A percentile compares a stretch with the other conserved stretches of the same genome.
These are phyloP conservation scores for Parthenolecanium corni DNA, from an alignment of 2,888 invertebrate species.

Conservation along the genomic window DNA sequence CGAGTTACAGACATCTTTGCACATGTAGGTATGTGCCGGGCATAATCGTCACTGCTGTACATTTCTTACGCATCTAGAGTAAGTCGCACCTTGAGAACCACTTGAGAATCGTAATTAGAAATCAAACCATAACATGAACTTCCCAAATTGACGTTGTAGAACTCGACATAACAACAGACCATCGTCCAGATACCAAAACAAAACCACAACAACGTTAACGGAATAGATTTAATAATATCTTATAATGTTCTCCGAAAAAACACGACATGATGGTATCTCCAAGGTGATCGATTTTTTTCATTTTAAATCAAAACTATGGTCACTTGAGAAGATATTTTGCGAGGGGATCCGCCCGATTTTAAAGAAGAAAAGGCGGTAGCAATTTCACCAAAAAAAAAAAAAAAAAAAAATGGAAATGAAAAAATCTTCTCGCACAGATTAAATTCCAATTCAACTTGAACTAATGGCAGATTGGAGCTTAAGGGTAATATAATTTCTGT, in stretches of 20 bases:
- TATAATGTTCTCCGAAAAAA: not conserved
- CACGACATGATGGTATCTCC: not conserved
- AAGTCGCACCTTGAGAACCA: not conserved
- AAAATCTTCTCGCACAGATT: no score
- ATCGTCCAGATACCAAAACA: not conserved
- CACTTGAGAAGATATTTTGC: not conserved
- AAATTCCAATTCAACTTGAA: no score
- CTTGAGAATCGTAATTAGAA: not conserved
- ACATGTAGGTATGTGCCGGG: no score
- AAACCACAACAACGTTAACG: not conserved
- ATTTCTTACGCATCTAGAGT: no score
- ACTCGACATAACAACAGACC: not conserved
- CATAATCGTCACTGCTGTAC: no score
- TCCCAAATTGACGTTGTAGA: conserved; percentile 8
- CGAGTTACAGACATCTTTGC: no score
- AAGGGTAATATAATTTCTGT: no score
- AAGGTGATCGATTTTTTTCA: no score
- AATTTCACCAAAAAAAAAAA: no score
- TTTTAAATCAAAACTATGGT: not conserved
- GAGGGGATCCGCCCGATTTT: not conserved
- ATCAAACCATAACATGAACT: conserved; percentile 22
- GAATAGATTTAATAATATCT: not conserved
- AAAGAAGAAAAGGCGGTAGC: not conserved
- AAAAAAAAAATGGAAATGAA: no score
- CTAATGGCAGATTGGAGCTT: no score